Evolutionary conservation across 2,888 invertebrate species (phyloP).

Genomic region (Furcula furcula): DNA sequence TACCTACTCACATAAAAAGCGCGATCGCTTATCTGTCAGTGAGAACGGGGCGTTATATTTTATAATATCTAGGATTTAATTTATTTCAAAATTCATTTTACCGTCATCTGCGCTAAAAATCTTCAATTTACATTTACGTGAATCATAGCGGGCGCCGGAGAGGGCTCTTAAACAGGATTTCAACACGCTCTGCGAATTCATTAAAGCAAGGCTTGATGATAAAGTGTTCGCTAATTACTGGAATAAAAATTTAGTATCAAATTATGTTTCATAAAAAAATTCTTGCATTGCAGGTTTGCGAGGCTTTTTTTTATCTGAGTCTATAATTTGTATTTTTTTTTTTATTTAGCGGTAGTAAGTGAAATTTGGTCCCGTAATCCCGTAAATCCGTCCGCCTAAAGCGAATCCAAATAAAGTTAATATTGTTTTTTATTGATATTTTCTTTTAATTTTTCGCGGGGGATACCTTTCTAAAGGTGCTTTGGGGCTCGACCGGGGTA

Average conservation of each 20-base stretch:
- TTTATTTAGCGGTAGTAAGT: no score
- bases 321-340: no score
- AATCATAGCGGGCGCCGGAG: background rate
- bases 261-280: background rate
- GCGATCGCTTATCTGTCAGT: background rate
- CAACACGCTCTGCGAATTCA: background rate
- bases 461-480: no score
- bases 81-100: slow-evolving; percentile 25
- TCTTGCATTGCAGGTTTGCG: no score
- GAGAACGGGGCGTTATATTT: slow-evolving; percentile 3
- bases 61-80: slow-evolving; percentile 14
- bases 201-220: background rate
- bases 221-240: background rate
- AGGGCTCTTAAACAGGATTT: background rate
- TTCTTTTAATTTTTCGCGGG: no score
- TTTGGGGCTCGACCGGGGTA: no score
- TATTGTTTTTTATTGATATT: no score
- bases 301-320: no score
- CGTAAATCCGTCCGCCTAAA: no score
- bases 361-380: no score
- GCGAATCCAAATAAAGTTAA: no score
- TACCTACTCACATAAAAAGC: no score
- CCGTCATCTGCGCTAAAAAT: slow-evolving; percentile 18
- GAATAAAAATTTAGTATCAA: background rate
- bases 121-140: slow-evolving; percentile 5